Percentiles rank a stretch among this genome's conserved stretches.
phyloP scores from a whole-genome alignment of 2,888 invertebrate species.

The Sesia apiformis region DNA sequence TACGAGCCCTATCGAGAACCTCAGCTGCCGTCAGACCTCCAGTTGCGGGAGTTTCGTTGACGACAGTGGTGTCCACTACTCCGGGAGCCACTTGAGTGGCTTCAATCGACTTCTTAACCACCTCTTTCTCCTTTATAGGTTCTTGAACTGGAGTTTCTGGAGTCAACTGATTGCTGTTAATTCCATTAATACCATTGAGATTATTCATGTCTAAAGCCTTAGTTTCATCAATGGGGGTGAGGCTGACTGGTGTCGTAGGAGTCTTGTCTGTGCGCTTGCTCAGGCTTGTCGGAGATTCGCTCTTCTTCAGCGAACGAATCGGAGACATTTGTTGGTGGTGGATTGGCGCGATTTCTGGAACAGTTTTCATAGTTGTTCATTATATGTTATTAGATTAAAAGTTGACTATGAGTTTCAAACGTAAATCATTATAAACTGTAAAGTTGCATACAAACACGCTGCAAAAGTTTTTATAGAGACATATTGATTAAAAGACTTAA shows the following conservation, averaged over 20 bases:
- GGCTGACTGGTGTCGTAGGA: conserved; percentile 63
- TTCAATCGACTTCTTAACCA: conserved; percentile 62
- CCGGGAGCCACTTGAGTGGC: conserved; percentile 71
- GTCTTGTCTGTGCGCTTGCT: conserved; percentile 69
- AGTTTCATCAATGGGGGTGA: conserved; percentile 68
- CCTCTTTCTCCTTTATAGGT: conserved; percentile 42
- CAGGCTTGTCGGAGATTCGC: conserved; percentile 63
- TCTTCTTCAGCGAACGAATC: conserved; percentile 66
- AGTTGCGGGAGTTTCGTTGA: conserved; percentile 49
- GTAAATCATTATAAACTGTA: background rate
- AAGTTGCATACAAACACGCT: too few relatives aligned
- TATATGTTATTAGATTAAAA: conserved; percentile 9
- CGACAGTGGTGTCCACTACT: conserved; percentile 70
- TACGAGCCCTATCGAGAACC: conserved; percentile 86
- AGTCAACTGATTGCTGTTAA: conserved; percentile 52
- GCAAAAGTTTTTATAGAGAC: too few relatives aligned
- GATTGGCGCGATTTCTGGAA: conserved; percentile 69
- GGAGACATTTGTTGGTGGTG: conserved; percentile 72
- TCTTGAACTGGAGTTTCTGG: conserved; percentile 58
- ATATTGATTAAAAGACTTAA: too few relatives aligned
- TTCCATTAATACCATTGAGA: conserved; percentile 30
- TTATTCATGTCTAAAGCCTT: conserved; percentile 52
- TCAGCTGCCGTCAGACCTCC: conserved; percentile 79
- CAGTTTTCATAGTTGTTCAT: conserved; percentile 16
- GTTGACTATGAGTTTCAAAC: conserved; percentile 22